Evolutionary conservation across 2,113 vertebrate species (phyloP).

Genomic region (Amia ocellicauda): DNA sequence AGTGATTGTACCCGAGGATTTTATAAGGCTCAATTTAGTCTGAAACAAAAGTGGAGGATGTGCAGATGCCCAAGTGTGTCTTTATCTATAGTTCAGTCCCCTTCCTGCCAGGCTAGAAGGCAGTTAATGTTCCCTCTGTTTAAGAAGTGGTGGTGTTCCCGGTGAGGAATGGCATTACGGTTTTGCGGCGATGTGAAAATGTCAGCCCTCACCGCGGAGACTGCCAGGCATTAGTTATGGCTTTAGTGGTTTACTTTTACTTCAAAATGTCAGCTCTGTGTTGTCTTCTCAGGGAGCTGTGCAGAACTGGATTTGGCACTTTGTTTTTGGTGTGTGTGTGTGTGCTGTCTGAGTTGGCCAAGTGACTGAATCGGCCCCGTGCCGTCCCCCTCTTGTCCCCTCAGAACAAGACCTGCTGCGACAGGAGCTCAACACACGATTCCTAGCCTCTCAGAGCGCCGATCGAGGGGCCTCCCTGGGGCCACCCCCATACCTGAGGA

Average conservation of each 20-base stretch:
- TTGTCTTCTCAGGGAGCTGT: background rate
- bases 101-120: background rate
- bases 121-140: background rate
- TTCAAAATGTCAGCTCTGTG: constrained; percentile 28
- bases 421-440: constrained; percentile 95
- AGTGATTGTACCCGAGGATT: constrained; percentile 16
- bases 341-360: background rate
- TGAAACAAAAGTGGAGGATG: too few species aligned
- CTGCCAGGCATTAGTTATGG: constrained; percentile 19
- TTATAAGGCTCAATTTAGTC: too few species aligned
- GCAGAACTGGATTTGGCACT: background rate
- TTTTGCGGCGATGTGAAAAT: constrained; percentile 27
- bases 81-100: too few species aligned
- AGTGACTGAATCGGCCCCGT: background rate
- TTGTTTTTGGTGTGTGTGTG: too few species aligned
- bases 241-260: constrained; percentile 39
- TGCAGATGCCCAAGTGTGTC: too few species aligned
- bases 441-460: constrained; percentile 92
- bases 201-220: constrained; percentile 39
- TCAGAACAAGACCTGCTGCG: constrained; percentile 95
- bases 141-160: background rate
- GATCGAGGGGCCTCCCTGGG: constrained; percentile 93
- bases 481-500: constrained; percentile 93
- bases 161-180: background rate
- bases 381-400: constrained; percentile 32